phyloP scores from a whole-genome alignment of 2,888 invertebrate genomes.

The Parnassius glacialis region DNA sequence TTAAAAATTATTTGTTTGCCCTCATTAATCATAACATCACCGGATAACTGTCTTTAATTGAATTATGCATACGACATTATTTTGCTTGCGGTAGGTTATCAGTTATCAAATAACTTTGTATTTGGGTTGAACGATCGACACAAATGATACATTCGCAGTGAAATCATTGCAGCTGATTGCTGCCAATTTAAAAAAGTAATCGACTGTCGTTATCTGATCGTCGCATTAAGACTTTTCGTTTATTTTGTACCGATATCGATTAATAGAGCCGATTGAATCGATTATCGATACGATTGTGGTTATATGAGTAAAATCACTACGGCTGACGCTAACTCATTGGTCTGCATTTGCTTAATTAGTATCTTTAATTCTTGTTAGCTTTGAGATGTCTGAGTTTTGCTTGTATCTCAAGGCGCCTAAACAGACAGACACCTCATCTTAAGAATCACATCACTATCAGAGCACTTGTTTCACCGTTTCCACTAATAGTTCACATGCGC shows the following conservation, averaged over 20 bases:
- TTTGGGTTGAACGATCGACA: constrained; percentile 43
- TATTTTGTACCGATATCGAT: constrained; percentile 16
- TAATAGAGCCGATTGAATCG: constrained; percentile 23
- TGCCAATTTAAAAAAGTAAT: constrained; percentile 28
- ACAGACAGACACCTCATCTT: too few relatives aligned
- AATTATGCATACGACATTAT: constrained; percentile 32
- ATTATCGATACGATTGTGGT: constrained; percentile 15
- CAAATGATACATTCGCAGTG: constrained; percentile 29
- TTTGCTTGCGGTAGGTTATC: constrained; percentile 36
- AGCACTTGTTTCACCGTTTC: too few relatives aligned
- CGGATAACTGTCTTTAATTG: constrained; percentile 35
- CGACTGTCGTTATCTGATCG: constrained; percentile 21
- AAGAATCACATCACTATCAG: too few relatives aligned
- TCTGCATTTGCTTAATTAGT: neutral
- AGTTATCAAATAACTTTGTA: constrained; percentile 35
- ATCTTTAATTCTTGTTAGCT: neutral
- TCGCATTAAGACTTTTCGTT: constrained; percentile 18
- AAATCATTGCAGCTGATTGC: constrained; percentile 33
- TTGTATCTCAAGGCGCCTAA: too few relatives aligned
- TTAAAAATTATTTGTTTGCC: constrained; percentile 20
- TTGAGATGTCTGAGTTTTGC: too few relatives aligned
- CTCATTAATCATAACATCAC: constrained; percentile 35
- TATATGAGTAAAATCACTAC: constrained; percentile 6
- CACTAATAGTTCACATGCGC: too few relatives aligned
- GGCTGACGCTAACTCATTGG: neutral